phyloP scores from a whole-genome alignment of 2,888 invertebrate species.

The Morpho helenor region DNA sequence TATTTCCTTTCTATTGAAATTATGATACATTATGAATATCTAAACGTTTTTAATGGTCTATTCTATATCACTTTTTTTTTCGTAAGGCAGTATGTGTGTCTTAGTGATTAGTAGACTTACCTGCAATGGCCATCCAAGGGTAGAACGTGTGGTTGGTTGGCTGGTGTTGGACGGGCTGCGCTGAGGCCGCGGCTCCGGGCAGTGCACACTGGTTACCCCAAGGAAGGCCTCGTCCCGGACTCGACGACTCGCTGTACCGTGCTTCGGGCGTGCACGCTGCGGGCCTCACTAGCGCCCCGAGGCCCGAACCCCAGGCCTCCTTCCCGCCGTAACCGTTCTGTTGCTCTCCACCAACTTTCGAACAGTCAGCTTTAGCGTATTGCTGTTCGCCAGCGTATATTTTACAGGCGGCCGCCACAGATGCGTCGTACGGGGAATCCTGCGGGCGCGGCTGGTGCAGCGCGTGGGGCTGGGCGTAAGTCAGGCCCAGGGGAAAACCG shows the following conservation, averaged over 20 bases:
- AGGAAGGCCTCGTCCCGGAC: conserved; percentile 86
- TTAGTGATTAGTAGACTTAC: conserved; percentile 68
- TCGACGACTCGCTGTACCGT: conserved; percentile 90
- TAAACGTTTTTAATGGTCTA: too few relatives aligned
- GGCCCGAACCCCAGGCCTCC: conserved; percentile 84
- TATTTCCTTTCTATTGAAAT: not conserved
- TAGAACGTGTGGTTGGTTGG: conserved; percentile 96
- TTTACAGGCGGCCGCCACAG: conserved; percentile 92
- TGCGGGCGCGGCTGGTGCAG: conserved; percentile 89
- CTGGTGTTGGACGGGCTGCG: conserved; percentile 93
- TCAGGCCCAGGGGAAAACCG: conserved; percentile 92
- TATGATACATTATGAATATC: too few relatives aligned
- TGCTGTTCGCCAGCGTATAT: conserved; percentile 86
- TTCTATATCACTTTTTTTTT: not conserved
- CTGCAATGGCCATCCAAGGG: conserved; percentile 99
- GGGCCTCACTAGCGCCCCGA: conserved; percentile 86
- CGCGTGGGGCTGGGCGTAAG: conserved; percentile 91
- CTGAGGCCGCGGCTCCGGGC: conserved; percentile 88
- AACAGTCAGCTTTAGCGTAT: conserved; percentile 87
- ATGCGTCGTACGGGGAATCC: conserved; percentile 95
- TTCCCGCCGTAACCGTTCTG: conserved; percentile 85
- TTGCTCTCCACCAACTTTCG: conserved; percentile 82
- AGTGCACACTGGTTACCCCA: conserved; percentile 95
- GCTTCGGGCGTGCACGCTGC: conserved; percentile 95
- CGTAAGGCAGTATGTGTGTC: not conserved